Evolutionary conservation across 2,797 vertebrate genomes (phyloP), one percentile per base, ranked within the genome.

Genomic region (Notamacropus eugenii): DNA sequence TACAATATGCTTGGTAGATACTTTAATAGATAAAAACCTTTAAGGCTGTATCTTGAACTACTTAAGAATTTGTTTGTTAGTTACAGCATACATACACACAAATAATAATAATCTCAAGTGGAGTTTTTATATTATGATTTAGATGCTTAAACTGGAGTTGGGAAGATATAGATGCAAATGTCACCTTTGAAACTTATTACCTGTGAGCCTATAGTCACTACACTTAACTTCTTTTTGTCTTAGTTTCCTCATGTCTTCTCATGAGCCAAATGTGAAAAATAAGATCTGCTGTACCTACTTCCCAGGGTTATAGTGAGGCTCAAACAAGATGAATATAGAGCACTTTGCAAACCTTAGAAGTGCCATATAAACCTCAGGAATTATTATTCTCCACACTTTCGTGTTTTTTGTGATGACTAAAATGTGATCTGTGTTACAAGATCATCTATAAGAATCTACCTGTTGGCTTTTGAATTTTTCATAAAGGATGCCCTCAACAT

Each of bases 231-330:
- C 90, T 92, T 40, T 46, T 16, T 59, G 2, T 0, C 27, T 96
- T 93, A 90, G 9, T 93, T 90, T 90, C 56, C 92, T 97, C 90
- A 95, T 55, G 29, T 34, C 46, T 82, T 29, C 59, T 34, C 62
- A 74, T 74, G 62, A 74, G 4, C 27, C 40, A 22, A 74, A 40
- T 74, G 8, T 74, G 14, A 22, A 74, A 67, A 40, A 59, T 59
- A 40, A 74, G 1, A 74, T 16, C 62, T 40, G 4, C 13, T 40
- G 5, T 40, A n/a, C n/a, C 1, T 8, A 74, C 34, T 19, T n/a
- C 14, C 62, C n/a, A n/a, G 14, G 5, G 14, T 0, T 19, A 16
- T 2, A 16, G 34, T 74, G 5, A 74, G 14, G 14, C n/a, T 40
- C 16, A 74, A 67, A 5, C 5, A 4, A 5, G 14, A n/a, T 74